phyloP scores from a whole-genome alignment of 1,140 invertebrate genomes.

The Drosophila tani region DNA sequence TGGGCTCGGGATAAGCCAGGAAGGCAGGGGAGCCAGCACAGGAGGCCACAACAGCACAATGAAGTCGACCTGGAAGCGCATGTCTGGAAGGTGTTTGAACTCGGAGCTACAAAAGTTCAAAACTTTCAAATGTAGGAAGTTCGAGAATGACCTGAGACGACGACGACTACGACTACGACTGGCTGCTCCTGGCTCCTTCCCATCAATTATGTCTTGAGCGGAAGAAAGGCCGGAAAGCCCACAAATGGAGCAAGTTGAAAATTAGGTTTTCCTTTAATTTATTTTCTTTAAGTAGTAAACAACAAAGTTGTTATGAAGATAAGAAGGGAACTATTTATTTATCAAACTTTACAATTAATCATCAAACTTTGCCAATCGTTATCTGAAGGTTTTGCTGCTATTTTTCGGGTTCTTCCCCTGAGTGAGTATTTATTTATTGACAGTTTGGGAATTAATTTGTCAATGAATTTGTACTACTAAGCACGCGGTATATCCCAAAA shows the following conservation, averaged over 20 bases:
- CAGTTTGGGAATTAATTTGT: not conserved
- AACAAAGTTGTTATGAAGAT: not conserved
- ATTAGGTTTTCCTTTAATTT: constrained; percentile 3
- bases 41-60: constrained; percentile 41
- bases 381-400: not conserved
- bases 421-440: not conserved
- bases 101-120: constrained; percentile 53
- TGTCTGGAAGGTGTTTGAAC: constrained; percentile 68
- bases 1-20: constrained; percentile 7
- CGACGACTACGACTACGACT: not conserved
- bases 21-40: not conserved
- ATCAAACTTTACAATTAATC: constrained; percentile 7
- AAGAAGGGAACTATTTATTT: not conserved
- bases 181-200: not conserved
- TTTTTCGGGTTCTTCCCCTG: constrained; percentile 1
- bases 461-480: not conserved
- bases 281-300: constrained; percentile 1
- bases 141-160: constrained; percentile 40
- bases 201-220: constrained; percentile 30
- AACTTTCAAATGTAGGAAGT: constrained; percentile 52
- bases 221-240: constrained; percentile 21
- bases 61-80: constrained; percentile 56
- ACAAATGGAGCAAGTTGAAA: constrained; percentile 18
- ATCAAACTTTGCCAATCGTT: constrained; percentile 5
- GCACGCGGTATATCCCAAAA: too few species aligned